Evolutionary conservation across 2,888 invertebrate species (phyloP).

Genomic region (Cremastinae sp.): DNA sequence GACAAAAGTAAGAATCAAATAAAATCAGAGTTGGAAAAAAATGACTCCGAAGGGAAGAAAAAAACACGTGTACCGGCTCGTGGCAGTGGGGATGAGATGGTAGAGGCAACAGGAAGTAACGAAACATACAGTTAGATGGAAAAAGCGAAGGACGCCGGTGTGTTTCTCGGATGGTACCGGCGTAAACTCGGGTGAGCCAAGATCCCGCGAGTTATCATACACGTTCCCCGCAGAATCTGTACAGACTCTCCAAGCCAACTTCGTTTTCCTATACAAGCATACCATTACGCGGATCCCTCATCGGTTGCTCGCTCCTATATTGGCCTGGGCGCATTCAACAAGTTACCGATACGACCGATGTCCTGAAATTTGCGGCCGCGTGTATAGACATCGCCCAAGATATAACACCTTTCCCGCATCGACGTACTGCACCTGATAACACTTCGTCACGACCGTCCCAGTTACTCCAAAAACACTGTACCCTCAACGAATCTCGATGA

Average conservation of each 20-base stretch:
- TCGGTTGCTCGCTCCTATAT: conserved; percentile 42
- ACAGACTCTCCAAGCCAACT: conserved; percentile 27
- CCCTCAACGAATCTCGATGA: neutral
- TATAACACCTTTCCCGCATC: conserved; percentile 22
- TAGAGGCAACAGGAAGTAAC: conserved; percentile 62
- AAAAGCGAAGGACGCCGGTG: conserved; percentile 56
- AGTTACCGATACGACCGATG: conserved; percentile 72
- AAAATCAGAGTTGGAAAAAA: conserved; percentile 21
- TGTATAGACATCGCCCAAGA: conserved; percentile 21
- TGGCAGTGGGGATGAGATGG: conserved; percentile 55
- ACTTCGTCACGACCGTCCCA: neutral
- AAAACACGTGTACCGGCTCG: conserved; percentile 28
- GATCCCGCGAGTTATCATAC: conserved; percentile 39
- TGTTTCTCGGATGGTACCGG: conserved; percentile 48
- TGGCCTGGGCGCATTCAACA: conserved; percentile 69
- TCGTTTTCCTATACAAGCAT: conserved; percentile 34
- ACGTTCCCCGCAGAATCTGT: neutral
- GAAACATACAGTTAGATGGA: conserved; percentile 57
- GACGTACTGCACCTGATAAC: conserved; percentile 29
- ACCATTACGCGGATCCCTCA: conserved; percentile 35
- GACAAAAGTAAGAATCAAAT: conserved; percentile 1
- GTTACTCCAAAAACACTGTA: neutral
- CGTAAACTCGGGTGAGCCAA: conserved; percentile 33
- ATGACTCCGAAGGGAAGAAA: neutral
- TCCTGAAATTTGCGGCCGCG: conserved; percentile 47